Base-by-base conservation (phyloP, 2,113 vertebrate genomes). In the Gasterosteus aculeatus region DNA sequence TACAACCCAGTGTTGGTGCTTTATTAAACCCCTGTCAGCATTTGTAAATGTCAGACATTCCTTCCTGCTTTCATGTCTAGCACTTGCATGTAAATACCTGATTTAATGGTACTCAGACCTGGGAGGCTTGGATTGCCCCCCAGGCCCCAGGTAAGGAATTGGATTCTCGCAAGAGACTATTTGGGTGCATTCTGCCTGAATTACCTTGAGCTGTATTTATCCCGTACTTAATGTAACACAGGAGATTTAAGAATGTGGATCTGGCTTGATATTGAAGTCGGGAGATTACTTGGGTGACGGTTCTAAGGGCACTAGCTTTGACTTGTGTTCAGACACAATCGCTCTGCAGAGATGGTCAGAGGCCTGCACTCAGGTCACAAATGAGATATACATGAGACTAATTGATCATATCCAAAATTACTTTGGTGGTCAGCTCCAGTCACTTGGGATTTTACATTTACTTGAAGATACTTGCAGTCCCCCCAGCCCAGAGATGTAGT, bases 131-230 rank as follows among this genome's bases (percentile, higher is more conserved):
- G 31, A 65, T 58, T 53, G 42, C 69, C 68, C 81, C 22, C 76
- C 18, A 41, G 10, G 70, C 81, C 75, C 26, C 10, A 51, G 69
- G 61, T 67, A 66, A 79, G 64, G 75, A 38, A 38, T 67, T 35
- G 22, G 83, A 86, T 64, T 54, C 77, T 58, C 16, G 82, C 76
- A 76, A 81, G 59, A 84, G 33, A 57, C 69, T 69, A 72, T 86
- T 87, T 85, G 67, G 33, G 86, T 69, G 69, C 82, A 89, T 88
- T 87, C 87, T 65, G 89, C 33, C 39, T 67, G 68, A 88, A 85
- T 84, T 44, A 85, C 77, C 77, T 61, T 26, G 33, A 75, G 64
- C 65, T 81, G 47, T 73, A 79, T 87, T 77, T 80, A 75, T 64
- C 70, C 11, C 22, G 47, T 66, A 53, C 35, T 77, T 42, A 42